Evolutionary conservation across 2,888 invertebrate species (phyloP), one percentile per base, ranked within the genome.

Genomic region (Automeris io): DNA sequence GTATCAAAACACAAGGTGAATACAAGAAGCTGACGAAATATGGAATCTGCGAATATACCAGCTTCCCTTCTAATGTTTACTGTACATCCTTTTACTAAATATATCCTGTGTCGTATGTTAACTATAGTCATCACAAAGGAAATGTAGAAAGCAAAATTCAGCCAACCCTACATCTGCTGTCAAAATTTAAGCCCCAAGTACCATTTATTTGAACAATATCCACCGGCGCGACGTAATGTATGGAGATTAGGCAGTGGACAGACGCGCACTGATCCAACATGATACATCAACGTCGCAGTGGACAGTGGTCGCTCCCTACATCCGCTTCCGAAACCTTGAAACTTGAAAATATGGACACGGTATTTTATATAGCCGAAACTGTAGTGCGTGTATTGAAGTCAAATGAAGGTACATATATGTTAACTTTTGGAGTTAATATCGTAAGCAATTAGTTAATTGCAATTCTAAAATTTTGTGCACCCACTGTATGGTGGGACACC

Each of bases 231-330:
- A n/a, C n/a, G n/a, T 81, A 82, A 83, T 83, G 77, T 83, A 83
- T 83, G 83, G 83, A 85, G 83, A 85, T 85, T 85, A 85, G 82
- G 83, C 68, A 67, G 78, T 69, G 79, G 83, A 83, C 83, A 81
- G 83, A 81, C 81, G 83, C 73, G 77, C 58, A 66, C 61, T 86
- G 85, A 86, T 81, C 86, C 86, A 77, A 71, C 79, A 76, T 82
- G 80, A 87, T 87, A 86, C 86, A 86, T 87, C 87, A 87, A 86
- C 81, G 87, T 87, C 87, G 61, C 43, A 46, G 55, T 62, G 74
- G 79, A 74, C 81, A 78, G 69, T 78, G 81, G 74, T 72, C 80
- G 75, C 71, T 70, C 72, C 82, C 72, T 69, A 63, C 70, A 9
- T 61, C 65, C 59, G 9, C 23, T 16, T 8, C n/a, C 16, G 13